Evolutionary conservation across 2,888 invertebrate species (phyloP).

Genomic region (Congeria kusceri): DNA sequence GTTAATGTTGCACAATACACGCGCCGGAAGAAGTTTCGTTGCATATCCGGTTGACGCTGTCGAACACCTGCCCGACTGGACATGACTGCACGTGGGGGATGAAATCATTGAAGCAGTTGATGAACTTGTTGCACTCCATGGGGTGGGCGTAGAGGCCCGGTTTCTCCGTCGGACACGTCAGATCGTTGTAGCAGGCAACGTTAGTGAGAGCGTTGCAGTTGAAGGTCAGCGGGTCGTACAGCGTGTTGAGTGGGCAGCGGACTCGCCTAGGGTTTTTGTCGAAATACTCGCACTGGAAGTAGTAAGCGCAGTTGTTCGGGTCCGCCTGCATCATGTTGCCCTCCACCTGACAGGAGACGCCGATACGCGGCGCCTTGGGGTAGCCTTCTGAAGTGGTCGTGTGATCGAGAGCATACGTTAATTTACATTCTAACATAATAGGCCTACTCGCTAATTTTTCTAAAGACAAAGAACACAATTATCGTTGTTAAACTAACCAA

Average conservation of each 20-base stretch:
- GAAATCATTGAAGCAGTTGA: conserved; percentile 36
- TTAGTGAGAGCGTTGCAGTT: conserved; percentile 19
- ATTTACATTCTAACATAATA: too few species aligned
- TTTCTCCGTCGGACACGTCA: conserved; percentile 32
- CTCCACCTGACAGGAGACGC: conserved; percentile 37
- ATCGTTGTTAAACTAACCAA: too few species aligned
- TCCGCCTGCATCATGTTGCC: conserved; percentile 39
- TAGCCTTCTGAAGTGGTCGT: conserved; percentile 23
- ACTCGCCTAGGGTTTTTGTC: conserved; percentile 23
- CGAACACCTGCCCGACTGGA: conserved; percentile 29
- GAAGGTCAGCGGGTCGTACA: conserved; percentile 25
- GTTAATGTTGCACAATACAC: conserved; percentile 18
- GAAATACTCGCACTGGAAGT: conserved; percentile 37
- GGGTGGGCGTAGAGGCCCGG: conserved; percentile 33
- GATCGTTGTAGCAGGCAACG: conserved; percentile 47
- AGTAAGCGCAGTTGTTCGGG: conserved; percentile 47
- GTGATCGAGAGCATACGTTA: too few species aligned
- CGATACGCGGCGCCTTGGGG: conserved; percentile 15
- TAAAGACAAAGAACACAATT: too few species aligned
- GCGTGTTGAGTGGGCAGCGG: conserved; percentile 23
- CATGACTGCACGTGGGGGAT: conserved; percentile 40
- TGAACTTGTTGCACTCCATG: conserved; percentile 37
- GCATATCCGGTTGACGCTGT: conserved; percentile 14
- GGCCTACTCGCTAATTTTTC: too few species aligned
- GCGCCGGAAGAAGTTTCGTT: conserved; percentile 2